Evolutionary conservation across 2,888 invertebrate genomes (phyloP).

Genomic region (Ommatoiulus sabulosus): DNA sequence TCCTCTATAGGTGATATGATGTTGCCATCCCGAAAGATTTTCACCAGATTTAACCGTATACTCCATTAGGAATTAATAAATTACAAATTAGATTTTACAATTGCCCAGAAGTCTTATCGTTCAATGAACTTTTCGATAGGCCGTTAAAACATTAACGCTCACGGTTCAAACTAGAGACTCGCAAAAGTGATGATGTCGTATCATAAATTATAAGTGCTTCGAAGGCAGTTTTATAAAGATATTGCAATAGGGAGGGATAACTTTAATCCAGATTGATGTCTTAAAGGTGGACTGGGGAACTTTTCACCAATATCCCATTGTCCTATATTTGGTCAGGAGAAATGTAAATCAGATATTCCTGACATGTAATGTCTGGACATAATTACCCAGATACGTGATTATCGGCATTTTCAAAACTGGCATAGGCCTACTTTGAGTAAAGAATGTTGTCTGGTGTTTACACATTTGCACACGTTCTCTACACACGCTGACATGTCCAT

Average conservation of each 20-base stretch:
- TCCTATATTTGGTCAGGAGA: background rate
- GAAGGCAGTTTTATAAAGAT: background rate
- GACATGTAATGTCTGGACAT: too few species aligned
- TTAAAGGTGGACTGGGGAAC: background rate
- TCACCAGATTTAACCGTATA: background rate
- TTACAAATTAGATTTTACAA: slow-evolving; percentile 22
- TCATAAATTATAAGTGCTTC: background rate
- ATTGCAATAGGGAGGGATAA: background rate
- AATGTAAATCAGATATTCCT: background rate
- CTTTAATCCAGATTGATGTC: slow-evolving; percentile 25
- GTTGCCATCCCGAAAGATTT: background rate
- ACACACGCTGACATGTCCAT: too few species aligned
- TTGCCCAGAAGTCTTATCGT: slow-evolving; percentile 41
- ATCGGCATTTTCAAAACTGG: too few species aligned
- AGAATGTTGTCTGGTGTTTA: too few species aligned
- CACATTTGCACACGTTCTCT: too few species aligned
- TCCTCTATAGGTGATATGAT: background rate
- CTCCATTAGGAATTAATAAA: slow-evolving; percentile 46
- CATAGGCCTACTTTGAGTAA: too few species aligned
- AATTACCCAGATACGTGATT: too few species aligned
- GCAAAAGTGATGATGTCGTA: slow-evolving; percentile 3
- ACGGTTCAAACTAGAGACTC: background rate
- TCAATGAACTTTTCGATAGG: slow-evolving; percentile 26
- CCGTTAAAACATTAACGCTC: background rate
- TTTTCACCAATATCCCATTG: background rate